Conservation (phyloP, 2,888 invertebrate genomes). For the Cheiracanthium punctorium region DNA sequence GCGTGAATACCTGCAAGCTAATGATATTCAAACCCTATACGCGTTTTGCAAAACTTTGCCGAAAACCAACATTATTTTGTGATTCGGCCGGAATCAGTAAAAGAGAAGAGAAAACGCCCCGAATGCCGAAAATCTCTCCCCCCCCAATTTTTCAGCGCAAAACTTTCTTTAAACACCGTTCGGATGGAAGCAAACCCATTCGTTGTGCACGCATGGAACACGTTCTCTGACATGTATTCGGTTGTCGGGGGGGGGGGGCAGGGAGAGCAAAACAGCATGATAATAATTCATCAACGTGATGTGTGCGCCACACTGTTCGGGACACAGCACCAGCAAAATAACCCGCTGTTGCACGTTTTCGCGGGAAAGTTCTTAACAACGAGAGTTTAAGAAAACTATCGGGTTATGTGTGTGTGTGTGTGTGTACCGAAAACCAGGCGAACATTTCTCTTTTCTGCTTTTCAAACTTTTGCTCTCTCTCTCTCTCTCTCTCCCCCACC, state of each 20-base stretch:
- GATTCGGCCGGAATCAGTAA: not conserved
- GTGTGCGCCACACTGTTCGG: conserved; percentile 18
- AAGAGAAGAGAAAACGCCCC: conserved; percentile 3
- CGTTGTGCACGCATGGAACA: not conserved
- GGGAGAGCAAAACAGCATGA: conserved; percentile 10
- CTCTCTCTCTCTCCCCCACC: conserved; percentile 8
- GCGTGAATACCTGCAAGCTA: not conserved
- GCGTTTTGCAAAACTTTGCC: not conserved
- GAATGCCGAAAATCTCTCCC: not conserved
- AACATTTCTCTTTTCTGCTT: conserved; percentile 56
- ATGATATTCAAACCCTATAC: conserved; percentile 3
- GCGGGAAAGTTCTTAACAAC: conserved; percentile 27
- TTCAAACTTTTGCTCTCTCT: conserved; percentile 15
- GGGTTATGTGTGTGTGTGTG: conserved; percentile 21
- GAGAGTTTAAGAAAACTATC: conserved; percentile 55
- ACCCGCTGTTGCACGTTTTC: conserved; percentile 51
- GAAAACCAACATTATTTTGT: not conserved
- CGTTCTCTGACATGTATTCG: not conserved
- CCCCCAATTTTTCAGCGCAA: not conserved
- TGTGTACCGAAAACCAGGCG: conserved; percentile 23
- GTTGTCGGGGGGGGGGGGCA: too few relatives aligned
- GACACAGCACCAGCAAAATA: conserved; percentile 33
- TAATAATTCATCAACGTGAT: conserved; percentile 57
- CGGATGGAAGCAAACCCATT: not conserved
- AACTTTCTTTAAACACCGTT: conserved; percentile 8